Evolutionary conservation across 2,888 invertebrate species (phyloP).

Genomic region (Ectemnius cavifrons): DNA sequence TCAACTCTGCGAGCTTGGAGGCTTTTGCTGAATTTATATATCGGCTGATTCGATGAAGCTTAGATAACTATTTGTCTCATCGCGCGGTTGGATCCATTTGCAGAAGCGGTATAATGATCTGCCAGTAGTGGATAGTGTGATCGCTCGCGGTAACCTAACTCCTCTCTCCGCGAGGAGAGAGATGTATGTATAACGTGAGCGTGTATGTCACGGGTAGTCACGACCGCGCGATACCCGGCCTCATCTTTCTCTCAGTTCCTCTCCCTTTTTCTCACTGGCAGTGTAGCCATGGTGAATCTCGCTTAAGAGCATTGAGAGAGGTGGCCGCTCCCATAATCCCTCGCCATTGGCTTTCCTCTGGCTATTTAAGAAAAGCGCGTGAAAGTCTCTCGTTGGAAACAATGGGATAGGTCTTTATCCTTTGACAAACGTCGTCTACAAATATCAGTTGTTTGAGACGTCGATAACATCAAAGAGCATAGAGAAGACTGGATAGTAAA

Average conservation of each 20-base stretch:
- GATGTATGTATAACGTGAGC: constrained; percentile 64
- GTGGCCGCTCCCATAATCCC: too few species aligned
- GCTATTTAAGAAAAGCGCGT: too few species aligned
- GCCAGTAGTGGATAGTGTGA: constrained; percentile 47
- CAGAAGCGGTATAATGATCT: constrained; percentile 49
- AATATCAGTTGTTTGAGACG: too few species aligned
- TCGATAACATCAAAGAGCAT: too few species aligned
- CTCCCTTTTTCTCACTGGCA: constrained; percentile 22
- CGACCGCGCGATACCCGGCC: constrained; percentile 61
- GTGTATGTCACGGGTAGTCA: constrained; percentile 71
- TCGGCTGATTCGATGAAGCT: neutral
- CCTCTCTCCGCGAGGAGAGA: constrained; percentile 45
- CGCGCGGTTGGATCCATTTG: constrained; percentile 35
- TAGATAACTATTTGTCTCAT: constrained; percentile 51
- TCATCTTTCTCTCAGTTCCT: constrained; percentile 59
- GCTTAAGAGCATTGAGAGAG: constrained; percentile 12
- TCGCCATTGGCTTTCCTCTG: too few species aligned
- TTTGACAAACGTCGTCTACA: neutral
- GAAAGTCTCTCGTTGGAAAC: too few species aligned
- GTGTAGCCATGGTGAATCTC: constrained; percentile 5
- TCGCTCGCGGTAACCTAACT: constrained; percentile 56
- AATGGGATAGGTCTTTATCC: neutral
- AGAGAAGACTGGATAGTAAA: too few species aligned
- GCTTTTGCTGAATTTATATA: neutral
- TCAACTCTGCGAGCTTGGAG: too few species aligned